Base-by-base conservation (phyloP, 2,113 vertebrate genomes). In the Pelobates fuscus region DNA sequence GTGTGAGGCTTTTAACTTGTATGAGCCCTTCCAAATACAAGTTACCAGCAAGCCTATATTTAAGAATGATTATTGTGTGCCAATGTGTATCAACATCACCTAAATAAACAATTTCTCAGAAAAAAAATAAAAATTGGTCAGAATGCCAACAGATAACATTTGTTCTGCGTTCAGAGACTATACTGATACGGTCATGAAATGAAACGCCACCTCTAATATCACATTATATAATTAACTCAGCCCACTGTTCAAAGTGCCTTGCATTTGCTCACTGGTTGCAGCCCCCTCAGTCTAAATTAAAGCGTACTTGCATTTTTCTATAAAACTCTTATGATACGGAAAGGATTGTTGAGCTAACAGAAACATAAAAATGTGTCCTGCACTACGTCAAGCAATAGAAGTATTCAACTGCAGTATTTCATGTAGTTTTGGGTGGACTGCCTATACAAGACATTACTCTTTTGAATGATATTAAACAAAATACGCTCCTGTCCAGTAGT, bases 211-310 rank as follows among this genome's bases (percentile, higher is more conserved):
- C 5, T 4, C 15, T 49, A 11, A 17, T 49, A 49, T 26, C 12
- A 29, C 7, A 18, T 25, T 24, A 25, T 26, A 18, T 26, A 24
- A 29, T 29, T 12, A 11, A 46, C 64, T 67, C 71, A 18, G 55
- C 43, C 64, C 73, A 77, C 30, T 77, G 73, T 68, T 77, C 27
- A 37, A 60, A 68, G 73, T 68, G 73, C 73, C 73, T 77, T 61
- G 64, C 55, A 68, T 77, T 61, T 11, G 24, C 21, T 37, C 52
- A 44, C 63, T 67, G 5, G 1, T 44, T 75, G 20, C 57, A 68
- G n/a, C 57, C 73, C 55, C 20, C n/a, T n/a, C 21, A 30, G 21
- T 8, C 5, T 63, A 26, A 17, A 55, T 8, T 11, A 49, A 49
- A 17, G 26, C 26, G n/a, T 37, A 63, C 20, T 37, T 37, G 15